Evolutionary conservation across 2,113 vertebrate species (phyloP).

Genomic region (Actenoides lindsayi): DNA sequence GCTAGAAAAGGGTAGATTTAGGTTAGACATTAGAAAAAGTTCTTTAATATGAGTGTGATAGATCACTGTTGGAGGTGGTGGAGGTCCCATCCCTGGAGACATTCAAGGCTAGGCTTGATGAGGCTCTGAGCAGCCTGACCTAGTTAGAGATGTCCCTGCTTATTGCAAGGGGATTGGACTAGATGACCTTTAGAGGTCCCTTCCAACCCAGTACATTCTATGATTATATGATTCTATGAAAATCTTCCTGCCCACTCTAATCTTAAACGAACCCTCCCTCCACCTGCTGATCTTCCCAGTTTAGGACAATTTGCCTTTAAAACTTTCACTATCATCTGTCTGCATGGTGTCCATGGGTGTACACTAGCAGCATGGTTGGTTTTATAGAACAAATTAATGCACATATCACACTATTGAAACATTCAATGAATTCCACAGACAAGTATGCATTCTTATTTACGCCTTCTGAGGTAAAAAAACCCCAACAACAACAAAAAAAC

Average conservation of each 20-base stretch:
- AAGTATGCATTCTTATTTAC: not conserved
- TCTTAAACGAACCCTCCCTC: not conserved
- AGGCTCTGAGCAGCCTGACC: too few species aligned
- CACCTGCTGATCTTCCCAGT: not conserved
- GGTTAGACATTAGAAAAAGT: too few species aligned
- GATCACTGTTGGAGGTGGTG: too few species aligned
- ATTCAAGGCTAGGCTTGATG: too few species aligned
- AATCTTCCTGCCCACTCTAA: not conserved
- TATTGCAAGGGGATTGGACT: too few species aligned
- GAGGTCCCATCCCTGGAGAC: too few species aligned
- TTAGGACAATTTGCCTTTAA: not conserved
- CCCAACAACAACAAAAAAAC: too few species aligned
- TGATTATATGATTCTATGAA: not conserved
- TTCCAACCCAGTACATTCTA: too few species aligned
- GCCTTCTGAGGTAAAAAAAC: not conserved
- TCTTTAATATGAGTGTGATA: too few species aligned
- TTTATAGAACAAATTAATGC: not conserved
- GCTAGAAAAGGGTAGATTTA: too few species aligned
- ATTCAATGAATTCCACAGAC: not conserved
- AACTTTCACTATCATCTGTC: not conserved
- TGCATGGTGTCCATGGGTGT: not conserved
- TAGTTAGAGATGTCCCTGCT: too few species aligned
- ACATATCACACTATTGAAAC: not conserved
- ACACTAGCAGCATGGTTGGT: not conserved
- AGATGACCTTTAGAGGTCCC: too few species aligned